Base-by-base conservation (phyloP, 2,888 invertebrate species). In the Nomada ruficornis region DNA sequence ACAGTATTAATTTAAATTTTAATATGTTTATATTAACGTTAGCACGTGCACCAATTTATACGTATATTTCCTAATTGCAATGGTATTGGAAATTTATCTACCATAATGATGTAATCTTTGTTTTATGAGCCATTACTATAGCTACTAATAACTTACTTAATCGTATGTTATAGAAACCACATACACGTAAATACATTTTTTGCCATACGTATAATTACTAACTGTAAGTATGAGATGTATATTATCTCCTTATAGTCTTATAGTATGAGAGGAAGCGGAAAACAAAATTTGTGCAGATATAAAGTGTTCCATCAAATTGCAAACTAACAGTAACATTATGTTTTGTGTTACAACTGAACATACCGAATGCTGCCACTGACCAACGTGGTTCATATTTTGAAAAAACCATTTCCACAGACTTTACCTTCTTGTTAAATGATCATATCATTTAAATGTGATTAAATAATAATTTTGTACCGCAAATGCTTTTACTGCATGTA, bases 161-260 rank as follows among this genome's bases (percentile, higher is more conserved):
- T 65, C 65, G 57, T 79, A 82, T 67, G 69, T 85, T 77, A 81
- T 90, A 89, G 82, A 90, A 89, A 90, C 89, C 87, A 89, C 81
- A 78, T 83, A 87, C 77, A 71, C 83, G 85, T 90, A 90, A 86
- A 89, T 89, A 87, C 70, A 67, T 79, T 74, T 67, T 65, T 73
- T 86, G 76, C 13, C 36, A 68, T 71, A 44, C 70, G 47, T 77
- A 59, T 77, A 59, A 47, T 36, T 67, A 20, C 69, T 78, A 69
- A 74, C 3, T 47, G 72, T 63, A 59, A 36, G 36, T 36, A 36
- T 57, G 44, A 52, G 52, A 75, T 72, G 62, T 81, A 3, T 47
- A 47, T 47, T 47, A 47, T 47, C 47, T 47, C 1, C 3, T 11
- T 47, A 67, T 23, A 54, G 63, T 70, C 52, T 54, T 60, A 64